Conservation (phyloP, 2,113 vertebrate genomes). For the Carassius carassius region DNA sequence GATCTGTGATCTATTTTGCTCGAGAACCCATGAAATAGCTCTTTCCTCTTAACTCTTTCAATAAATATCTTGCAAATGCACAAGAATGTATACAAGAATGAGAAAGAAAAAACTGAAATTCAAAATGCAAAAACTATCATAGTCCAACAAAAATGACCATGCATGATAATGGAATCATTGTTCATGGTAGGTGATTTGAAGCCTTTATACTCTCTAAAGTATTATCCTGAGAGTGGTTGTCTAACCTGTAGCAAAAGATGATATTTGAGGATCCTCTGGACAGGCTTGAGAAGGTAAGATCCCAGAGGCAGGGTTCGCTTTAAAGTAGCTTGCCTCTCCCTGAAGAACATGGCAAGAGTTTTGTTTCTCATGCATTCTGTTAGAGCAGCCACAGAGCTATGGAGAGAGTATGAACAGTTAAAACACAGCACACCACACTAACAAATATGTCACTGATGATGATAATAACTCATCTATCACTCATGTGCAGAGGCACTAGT, state of each 20-base stretch:
- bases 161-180: not conserved
- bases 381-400: constrained; percentile 86
- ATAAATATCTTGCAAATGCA: not conserved
- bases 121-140: not conserved
- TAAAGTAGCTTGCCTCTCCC: constrained; percentile 84
- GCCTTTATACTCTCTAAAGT: not conserved
- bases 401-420: not conserved
- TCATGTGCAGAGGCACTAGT: not conserved
- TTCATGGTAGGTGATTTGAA: not conserved
- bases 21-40: not conserved
- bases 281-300: constrained; percentile 91
- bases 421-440: not conserved
- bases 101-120: too few species aligned
- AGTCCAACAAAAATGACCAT: not conserved
- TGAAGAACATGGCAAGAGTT: constrained; percentile 85
- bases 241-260: constrained; percentile 91
- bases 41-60: not conserved
- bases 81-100: not conserved
- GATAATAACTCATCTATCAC: not conserved
- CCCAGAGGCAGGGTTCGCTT: constrained; percentile 86
- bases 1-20: not conserved
- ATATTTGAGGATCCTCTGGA: constrained; percentile 97
- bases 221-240: not conserved
- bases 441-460: constrained; percentile 24
- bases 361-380: constrained; percentile 92